phyloP scores from a whole-genome alignment of 2,113 vertebrate species.

The Xiphophorus hellerii region DNA sequence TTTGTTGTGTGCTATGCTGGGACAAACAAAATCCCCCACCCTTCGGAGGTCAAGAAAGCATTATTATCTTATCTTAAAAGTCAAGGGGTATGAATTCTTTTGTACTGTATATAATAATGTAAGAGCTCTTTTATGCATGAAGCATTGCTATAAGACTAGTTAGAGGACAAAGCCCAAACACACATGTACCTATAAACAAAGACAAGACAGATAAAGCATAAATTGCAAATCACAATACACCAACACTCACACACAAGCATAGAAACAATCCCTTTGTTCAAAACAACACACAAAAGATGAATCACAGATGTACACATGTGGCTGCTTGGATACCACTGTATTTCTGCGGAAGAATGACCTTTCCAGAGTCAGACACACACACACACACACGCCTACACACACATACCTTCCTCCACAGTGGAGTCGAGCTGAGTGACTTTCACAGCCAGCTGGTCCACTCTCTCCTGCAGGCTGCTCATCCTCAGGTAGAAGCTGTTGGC shows the following conservation, averaged over 20 bases:
- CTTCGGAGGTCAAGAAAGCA: too few relatives aligned
- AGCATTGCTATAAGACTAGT: not conserved
- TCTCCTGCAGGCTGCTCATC: conserved; percentile 92
- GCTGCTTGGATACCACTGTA: not conserved
- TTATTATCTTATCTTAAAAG: too few relatives aligned
- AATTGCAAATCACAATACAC: not conserved
- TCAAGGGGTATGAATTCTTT: too few relatives aligned
- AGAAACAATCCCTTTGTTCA: not conserved
- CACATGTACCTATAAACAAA: not conserved
- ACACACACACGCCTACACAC: conserved; percentile 40
- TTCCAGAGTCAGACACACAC: conserved; percentile 2
- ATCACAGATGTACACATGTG: not conserved
- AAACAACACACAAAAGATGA: not conserved
- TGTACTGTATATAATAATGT: too few relatives aligned
- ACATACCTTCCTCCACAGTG: conserved; percentile 91
- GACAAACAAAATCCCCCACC: too few relatives aligned
- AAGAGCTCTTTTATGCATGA: too few relatives aligned
- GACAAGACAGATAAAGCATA: not conserved
- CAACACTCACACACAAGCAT: not conserved
- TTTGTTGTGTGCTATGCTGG: too few relatives aligned
- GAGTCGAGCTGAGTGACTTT: conserved; percentile 95
- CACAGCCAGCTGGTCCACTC: conserved; percentile 91
- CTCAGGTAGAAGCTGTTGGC: conserved; percentile 93
- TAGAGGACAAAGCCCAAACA: not conserved
- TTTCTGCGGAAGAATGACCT: not conserved